phyloP scores from a whole-genome alignment of 2,888 invertebrate species.

The Hesperia comma region DNA sequence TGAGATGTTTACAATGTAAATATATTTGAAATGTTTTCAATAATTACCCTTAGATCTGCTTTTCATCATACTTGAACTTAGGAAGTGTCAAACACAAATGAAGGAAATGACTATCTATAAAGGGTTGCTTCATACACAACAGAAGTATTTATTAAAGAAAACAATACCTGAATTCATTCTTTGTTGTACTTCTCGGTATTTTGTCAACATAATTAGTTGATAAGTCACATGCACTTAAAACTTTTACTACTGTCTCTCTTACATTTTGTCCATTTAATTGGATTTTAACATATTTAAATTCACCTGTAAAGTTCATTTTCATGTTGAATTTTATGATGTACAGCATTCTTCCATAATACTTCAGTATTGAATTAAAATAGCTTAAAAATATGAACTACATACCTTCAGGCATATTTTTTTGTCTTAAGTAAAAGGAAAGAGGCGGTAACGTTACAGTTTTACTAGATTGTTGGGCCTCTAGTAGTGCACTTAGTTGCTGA shows the following conservation, averaged over 20 bases:
- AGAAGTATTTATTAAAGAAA: not conserved
- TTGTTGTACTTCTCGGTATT: slow-evolving; percentile 75
- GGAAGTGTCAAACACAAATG: too few relatives aligned
- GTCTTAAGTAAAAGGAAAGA: slow-evolving; percentile 91
- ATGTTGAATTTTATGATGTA: too few relatives aligned
- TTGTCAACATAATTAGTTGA: slow-evolving; percentile 94
- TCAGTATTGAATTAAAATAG: too few relatives aligned
- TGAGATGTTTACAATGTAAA: too few relatives aligned
- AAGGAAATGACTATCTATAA: too few relatives aligned
- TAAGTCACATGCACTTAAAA: slow-evolving; percentile 92
- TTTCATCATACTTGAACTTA: too few relatives aligned
- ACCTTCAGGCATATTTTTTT: slow-evolving; percentile 85
- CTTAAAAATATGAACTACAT: slow-evolving; percentile 31
- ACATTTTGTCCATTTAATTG: slow-evolving; percentile 87
- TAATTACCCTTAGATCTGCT: too few relatives aligned
- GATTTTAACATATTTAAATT: slow-evolving; percentile 90
- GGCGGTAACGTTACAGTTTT: slow-evolving; percentile 83
- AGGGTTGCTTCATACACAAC: too few relatives aligned
- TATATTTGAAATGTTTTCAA: too few relatives aligned
- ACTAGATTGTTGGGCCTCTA: slow-evolving; percentile 90
- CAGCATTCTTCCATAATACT: too few relatives aligned
- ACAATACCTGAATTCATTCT: slow-evolving; percentile 56
- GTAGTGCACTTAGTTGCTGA: slow-evolving; percentile 92
- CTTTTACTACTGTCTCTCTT: slow-evolving; percentile 88
- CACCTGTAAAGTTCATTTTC: slow-evolving; percentile 73